Evolutionary conservation across 92 coral and sea anemone species (phyloP).

Genomic region (Anthopleura xanthogrammica): DNA sequence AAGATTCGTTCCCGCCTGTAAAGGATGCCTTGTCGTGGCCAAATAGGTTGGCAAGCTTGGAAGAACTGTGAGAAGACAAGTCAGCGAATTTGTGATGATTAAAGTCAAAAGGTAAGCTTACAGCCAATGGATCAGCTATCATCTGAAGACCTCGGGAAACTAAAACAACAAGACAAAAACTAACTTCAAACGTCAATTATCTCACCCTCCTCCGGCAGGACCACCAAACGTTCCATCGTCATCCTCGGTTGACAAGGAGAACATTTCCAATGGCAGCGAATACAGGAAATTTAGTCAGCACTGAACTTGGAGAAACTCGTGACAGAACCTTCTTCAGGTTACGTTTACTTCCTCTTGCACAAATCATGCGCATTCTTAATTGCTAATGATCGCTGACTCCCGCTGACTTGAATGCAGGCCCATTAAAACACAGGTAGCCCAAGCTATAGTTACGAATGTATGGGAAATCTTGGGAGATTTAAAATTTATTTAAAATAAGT

Average conservation of each 20-base stretch:
- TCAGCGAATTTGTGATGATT: background rate
- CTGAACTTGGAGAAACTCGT: constrained; percentile 48
- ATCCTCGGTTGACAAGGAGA: constrained; percentile 77
- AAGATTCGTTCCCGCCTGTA: constrained; percentile 87
- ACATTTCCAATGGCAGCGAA: constrained; percentile 51
- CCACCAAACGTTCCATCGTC: constrained; percentile 82
- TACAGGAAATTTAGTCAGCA: background rate
- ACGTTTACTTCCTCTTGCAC: constrained; percentile 53
- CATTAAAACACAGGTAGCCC: no score
- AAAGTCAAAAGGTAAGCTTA: background rate
- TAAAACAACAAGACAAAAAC: background rate
- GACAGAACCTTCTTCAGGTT: constrained; percentile 35
- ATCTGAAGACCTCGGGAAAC: background rate
- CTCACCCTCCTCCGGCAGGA: constrained; percentile 76
- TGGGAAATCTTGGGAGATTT: no score
- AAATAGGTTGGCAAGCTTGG: constrained; percentile 90
- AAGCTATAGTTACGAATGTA: no score
- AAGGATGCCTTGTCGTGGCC: constrained; percentile 92
- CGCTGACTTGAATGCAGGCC: no score
- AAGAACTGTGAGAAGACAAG: constrained; percentile 51
- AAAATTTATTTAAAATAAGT: no score
- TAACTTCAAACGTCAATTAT: no score
- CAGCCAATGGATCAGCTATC: background rate
- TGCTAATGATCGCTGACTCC: no score
- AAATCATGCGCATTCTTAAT: constrained; percentile 25